Evolutionary conservation across 2,113 vertebrate species (phyloP), one percentile per base, ranked within the genome.

Genomic region (Silurus meridionalis): DNA sequence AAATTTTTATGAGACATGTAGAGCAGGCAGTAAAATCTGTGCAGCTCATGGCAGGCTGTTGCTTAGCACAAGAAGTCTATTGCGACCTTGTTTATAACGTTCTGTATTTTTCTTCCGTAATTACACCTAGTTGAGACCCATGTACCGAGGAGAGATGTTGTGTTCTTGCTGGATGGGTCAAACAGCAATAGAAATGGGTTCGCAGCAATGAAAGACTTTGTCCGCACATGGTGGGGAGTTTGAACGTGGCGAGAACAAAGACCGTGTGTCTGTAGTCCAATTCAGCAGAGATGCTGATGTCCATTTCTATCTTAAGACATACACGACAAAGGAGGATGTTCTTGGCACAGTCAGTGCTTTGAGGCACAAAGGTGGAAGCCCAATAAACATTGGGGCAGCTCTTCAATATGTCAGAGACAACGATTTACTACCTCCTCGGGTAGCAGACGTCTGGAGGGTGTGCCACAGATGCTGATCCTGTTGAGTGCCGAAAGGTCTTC

Each of bases 391-490:
- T 15, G 96, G 95, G 84, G 92, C 90, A 0, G 72, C 71, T 19
- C 91, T 97, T 77, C 93, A 96, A 25, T 95, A 92, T 0, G 92
- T 93, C 0, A 48, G 87, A 89, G 92, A 89, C 23, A 86, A 92
- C 50, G 84, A 58, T 96, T 96, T 2, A 94, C 94, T 84, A 91
- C 72, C 77, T 90, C 93, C 0, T 93, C 95, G 2, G 96, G 96
- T 10, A 95, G 96, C 90, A 95, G 96, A 48, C 93, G 94, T 0
- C 92, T 94, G 60, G 95, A 96, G 6, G 93, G 94, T 0, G 92
- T 96, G 82, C 92, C 92, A 13, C 96, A 96, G 89, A 92, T 96
- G 79, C 89, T 96, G 86, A 89, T 97, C 25, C 90, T 97, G 37
- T 89, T 97, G 46, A 94, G 89, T n/a, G 96, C 95, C 0, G 96